Evolutionary conservation across 2,888 invertebrate species (phyloP).

Genomic region (Physocephala rufipes): DNA sequence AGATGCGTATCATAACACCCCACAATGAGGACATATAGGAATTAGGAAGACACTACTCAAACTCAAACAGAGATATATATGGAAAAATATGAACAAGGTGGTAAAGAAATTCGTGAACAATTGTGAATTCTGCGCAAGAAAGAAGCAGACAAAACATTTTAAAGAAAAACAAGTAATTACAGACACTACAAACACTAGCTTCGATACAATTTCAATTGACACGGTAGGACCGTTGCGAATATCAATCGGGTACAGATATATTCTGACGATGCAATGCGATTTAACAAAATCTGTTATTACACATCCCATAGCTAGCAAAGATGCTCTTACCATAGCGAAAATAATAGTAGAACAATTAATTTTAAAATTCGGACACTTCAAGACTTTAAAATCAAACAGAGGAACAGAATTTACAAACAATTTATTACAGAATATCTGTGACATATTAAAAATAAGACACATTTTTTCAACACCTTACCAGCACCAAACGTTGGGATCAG

Average conservation of each 20-base stretch:
- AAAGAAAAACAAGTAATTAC: conserved; percentile 37
- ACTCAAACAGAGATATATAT: conserved; percentile 36
- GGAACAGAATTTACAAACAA: too few relatives aligned
- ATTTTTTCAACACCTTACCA: too few relatives aligned
- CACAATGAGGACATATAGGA: conserved; percentile 37
- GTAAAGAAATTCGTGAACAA: conserved; percentile 37
- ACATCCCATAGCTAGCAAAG: neutral
- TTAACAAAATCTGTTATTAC: neutral
- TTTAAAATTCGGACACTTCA: conserved; percentile 5
- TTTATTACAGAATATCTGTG: too few relatives aligned
- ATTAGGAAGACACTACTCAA: conserved; percentile 30
- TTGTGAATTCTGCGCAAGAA: conserved; percentile 36
- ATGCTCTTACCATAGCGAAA: neutral
- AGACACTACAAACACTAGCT: conserved; percentile 35
- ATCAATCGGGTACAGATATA: conserved; percentile 5
- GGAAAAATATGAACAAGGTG: conserved; percentile 40
- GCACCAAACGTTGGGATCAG: too few relatives aligned
- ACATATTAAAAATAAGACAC: too few relatives aligned
- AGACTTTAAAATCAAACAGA: neutral
- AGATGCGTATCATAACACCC: conserved; percentile 34
- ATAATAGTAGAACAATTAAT: conserved; percentile 9
- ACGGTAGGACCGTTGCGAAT: conserved; percentile 18
- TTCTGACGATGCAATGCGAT: neutral
- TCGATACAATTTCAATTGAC: conserved; percentile 35
- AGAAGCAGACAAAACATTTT: conserved; percentile 37